These are phyloP conservation scores for Oreochromis tanganicae DNA, from an alignment of 2,113 vertebrate genomes.

Conservation along the genomic window DNA sequence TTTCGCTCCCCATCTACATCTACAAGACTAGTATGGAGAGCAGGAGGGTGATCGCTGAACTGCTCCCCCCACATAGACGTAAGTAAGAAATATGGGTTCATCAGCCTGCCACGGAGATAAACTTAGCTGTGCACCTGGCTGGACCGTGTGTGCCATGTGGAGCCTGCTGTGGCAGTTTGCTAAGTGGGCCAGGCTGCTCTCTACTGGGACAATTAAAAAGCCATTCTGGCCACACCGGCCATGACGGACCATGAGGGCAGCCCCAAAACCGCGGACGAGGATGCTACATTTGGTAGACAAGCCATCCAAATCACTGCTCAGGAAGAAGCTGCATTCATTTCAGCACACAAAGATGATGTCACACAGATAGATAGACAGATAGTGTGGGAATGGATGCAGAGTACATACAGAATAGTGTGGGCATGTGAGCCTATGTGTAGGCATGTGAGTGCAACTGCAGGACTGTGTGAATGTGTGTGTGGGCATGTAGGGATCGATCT, in stretches of 20 bases:
- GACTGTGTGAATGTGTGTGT: constrained; percentile 27
- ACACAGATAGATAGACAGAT: constrained; percentile 1
- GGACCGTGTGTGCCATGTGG: not conserved
- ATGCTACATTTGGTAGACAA: not conserved
- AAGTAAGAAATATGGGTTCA: not conserved
- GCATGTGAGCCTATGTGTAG: constrained; percentile 29
- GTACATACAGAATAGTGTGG: constrained; percentile 22
- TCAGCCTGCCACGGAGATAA: not conserved
- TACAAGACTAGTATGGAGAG: not conserved
- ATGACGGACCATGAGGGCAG: not conserved
- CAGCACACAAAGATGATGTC: not conserved
- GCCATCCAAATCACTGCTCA: not conserved
- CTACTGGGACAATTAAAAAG: not conserved
- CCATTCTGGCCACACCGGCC: not conserved
- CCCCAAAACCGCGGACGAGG: not conserved
- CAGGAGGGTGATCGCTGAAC: not conserved
- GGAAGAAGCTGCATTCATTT: not conserved
- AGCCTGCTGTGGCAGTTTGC: not conserved
- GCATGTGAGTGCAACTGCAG: constrained; percentile 17
- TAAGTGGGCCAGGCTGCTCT: not conserved
- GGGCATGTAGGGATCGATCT: constrained; percentile 31
- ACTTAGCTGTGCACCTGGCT: not conserved
- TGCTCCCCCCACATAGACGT: not conserved
- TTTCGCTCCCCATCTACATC: not conserved
- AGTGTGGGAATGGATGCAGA: constrained; percentile 10